A percentile compares a stretch with the other conserved stretches of the same genome.
Conservation (phyloP, 2,888 invertebrate species). For the Lasius platythorax region DNA sequence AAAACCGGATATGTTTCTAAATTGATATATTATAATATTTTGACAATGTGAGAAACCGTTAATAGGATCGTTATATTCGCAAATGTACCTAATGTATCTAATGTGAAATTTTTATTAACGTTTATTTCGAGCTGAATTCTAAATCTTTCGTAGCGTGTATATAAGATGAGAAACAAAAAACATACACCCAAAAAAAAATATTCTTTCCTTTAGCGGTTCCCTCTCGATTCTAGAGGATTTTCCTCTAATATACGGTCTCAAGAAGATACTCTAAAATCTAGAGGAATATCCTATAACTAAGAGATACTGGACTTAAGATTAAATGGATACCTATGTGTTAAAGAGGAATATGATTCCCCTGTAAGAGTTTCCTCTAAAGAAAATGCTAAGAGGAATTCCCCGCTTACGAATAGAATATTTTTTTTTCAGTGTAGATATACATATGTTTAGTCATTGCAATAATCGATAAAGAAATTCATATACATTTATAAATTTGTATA, state of each 20-base stretch:
- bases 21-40: slow-evolving; percentile 25
- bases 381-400: too few relatives aligned
- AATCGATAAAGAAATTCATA: neutral
- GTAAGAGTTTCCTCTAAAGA: too few relatives aligned
- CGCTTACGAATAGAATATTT: too few relatives aligned
- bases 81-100: neutral
- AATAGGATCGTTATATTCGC: slow-evolving; percentile 2
- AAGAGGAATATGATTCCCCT: too few relatives aligned
- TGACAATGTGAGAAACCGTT: neutral
- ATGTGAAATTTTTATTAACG: neutral
- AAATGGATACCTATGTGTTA: too few relatives aligned
- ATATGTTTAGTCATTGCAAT: neutral
- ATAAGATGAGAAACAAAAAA: neutral
- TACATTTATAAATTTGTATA: too few relatives aligned
- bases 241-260: too few relatives aligned
- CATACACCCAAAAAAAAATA: neutral
- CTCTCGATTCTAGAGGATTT: too few relatives aligned
- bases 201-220: too few relatives aligned
- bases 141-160: neutral
- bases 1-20: neutral
- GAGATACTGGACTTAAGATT: too few relatives aligned
- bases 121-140: neutral
- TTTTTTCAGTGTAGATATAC: neutral
- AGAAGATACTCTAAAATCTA: too few relatives aligned
- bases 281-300: too few relatives aligned